A percentile compares a stretch with the other conserved stretches of the same genome.
Evolutionary conservation across 2,888 invertebrate species (phyloP).

Genomic region (Pycnomerus fuliginosus): DNA sequence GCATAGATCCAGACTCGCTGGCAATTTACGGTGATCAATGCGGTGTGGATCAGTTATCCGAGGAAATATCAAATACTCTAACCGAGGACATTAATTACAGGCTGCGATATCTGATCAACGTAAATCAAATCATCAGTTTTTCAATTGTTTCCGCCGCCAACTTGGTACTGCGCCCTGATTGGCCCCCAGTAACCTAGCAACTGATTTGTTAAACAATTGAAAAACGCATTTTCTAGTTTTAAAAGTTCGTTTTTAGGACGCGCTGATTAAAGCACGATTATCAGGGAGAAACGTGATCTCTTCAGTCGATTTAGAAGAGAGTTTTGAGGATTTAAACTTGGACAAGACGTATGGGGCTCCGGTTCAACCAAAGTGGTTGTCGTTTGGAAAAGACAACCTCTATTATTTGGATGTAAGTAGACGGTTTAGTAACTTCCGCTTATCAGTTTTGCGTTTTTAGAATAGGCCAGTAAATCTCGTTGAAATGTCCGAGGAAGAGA

Average conservation of each 20-base stretch:
- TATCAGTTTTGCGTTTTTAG: constrained; percentile 31
- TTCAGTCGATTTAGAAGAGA: constrained; percentile 45
- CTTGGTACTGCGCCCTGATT: no score
- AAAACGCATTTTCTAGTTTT: constrained; percentile 3
- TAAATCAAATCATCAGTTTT: no score
- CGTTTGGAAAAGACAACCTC: constrained; percentile 42
- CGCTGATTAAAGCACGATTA: constrained; percentile 44
- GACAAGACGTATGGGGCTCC: constrained; percentile 48
- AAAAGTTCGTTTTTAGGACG: constrained; percentile 39
- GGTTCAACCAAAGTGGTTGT: constrained; percentile 43
- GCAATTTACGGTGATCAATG: constrained; percentile 46
- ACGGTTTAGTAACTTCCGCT: no score
- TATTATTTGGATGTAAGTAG: constrained; percentile 45
- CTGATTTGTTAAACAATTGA: no score
- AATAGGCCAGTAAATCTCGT: constrained; percentile 39
- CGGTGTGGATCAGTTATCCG: constrained; percentile 40
- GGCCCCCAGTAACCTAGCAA: no score
- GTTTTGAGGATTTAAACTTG: constrained; percentile 44
- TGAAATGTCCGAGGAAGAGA: constrained; percentile 42
- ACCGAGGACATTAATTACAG: constrained; percentile 51
- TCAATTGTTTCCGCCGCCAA: no score
- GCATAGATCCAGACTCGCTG: constrained; percentile 45
- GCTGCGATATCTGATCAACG: constrained; percentile 48
- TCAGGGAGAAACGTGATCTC: constrained; percentile 43
- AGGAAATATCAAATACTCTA: constrained; percentile 43